These are phyloP conservation scores for Craterocephalus amniculus DNA, from an alignment of 2,797 vertebrate species.

Conservation along the genomic window DNA sequence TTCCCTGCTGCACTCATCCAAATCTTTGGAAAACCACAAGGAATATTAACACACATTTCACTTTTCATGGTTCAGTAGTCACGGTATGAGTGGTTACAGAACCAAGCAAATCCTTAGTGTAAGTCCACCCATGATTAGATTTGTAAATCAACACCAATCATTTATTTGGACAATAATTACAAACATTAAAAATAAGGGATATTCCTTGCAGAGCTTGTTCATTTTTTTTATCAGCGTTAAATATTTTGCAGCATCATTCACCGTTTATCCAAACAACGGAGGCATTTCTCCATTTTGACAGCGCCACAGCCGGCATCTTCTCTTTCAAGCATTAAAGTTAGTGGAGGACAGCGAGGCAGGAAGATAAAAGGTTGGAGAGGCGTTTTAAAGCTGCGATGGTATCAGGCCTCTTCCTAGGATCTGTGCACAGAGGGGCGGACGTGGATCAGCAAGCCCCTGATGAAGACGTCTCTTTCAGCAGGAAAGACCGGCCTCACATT, in stretches of 20 bases:
- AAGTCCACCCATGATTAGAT: neutral
- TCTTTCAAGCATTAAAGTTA: conserved; percentile 44
- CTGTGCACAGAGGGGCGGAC: conserved; percentile 57
- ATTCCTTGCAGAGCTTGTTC: neutral
- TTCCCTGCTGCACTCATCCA: conserved; percentile 43
- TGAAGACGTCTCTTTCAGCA: conserved; percentile 64
- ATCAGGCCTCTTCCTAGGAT: conserved; percentile 65
- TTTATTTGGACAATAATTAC: neutral
- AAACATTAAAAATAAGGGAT: neutral
- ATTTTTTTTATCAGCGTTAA: neutral
- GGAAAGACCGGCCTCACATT: conserved; percentile 47
- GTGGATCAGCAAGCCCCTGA: conserved; percentile 64
- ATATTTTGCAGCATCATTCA: conserved; percentile 5
- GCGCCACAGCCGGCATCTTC: conserved; percentile 38
- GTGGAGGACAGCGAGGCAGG: conserved; percentile 31
- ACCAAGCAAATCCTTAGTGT: neutral
- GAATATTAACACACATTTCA: conserved; percentile 34
- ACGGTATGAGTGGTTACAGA: conserved; percentile 1
- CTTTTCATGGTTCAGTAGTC: neutral
- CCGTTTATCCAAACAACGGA: conserved; percentile 30
- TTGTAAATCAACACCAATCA: neutral
- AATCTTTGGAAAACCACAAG: conserved; percentile 39
- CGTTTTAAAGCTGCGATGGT: conserved; percentile 65
- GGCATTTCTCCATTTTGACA: conserved; percentile 31
- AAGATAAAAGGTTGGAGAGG: conserved; percentile 69